A percentile compares a stretch with the other conserved stretches of the same genome.
These are phyloP conservation scores for Platycnemis pennipes DNA, from an alignment of 2,888 invertebrate species.

Conservation along the genomic window DNA sequence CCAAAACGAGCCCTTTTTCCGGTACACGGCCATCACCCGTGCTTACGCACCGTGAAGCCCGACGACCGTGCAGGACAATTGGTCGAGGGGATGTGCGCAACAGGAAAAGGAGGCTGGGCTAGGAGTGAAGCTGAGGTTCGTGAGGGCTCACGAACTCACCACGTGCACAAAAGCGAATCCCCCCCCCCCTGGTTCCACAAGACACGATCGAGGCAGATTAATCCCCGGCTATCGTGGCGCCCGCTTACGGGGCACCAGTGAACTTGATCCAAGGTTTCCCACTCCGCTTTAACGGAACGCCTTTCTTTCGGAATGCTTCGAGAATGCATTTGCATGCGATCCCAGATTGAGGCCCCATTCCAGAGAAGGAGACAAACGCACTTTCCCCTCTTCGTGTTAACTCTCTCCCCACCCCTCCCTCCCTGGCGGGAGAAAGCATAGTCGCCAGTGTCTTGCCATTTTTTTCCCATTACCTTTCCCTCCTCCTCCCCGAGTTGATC, in stretches of 20 bases:
- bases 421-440: not conserved
- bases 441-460: not conserved
- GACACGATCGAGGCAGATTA: too few relatives aligned
- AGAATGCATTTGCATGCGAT: constrained; percentile 25
- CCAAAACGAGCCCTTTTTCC: not conserved
- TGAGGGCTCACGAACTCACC: too few relatives aligned
- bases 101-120: not conserved
- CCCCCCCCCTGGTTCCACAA: not conserved
- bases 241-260: not conserved
- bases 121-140: not conserved
- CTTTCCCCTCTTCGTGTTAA: constrained; percentile 28
- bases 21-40: not conserved
- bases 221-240: not conserved
- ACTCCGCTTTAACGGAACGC: not conserved
- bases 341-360: not conserved
- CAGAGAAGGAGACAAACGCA: not conserved
- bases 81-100: not conserved
- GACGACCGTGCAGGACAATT: not conserved
- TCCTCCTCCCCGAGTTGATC: not conserved
- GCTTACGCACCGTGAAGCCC: not conserved
- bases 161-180: not conserved
- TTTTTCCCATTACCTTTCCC: not conserved
- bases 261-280: constrained; percentile 23
- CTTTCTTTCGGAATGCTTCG: not conserved
- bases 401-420: not conserved